Base-by-base conservation (phyloP, 2,888 invertebrate species). In the Acanthococcus lagerstroemiae region DNA sequence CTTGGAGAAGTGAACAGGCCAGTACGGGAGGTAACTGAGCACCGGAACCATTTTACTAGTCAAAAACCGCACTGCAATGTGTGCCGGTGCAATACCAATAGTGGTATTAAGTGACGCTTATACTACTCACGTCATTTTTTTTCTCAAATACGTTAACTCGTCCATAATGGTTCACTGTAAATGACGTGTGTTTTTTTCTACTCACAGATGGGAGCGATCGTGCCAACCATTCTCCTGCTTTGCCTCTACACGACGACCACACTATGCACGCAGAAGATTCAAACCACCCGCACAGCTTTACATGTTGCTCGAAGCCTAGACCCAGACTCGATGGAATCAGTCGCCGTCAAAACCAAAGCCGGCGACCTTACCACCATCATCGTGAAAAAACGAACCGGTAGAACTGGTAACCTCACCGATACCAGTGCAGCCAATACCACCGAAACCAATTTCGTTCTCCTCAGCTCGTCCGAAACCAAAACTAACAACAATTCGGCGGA, bases 351-450 rank as follows among this genome's bases (percentile, higher is more conserved):
- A 72, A 87, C 88, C 0, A 84, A 84, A 73, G 82, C 85, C 22
- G 90, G 90, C 2, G 85, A 84, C 67, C 77, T 88, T 24, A 87
- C 90, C 0, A 88, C 88, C 71, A 78, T 90, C 12, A 85, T 88
- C 50, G 86, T 88, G 4, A 87, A 87, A 75, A 82, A 84, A 72
- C 80, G 84, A 7, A 70, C 75, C 73, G 30, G 74, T 77, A 21
- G 69, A 57, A 45, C 50, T 15, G 48, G 21, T 65, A 56, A 65
- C 27, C n/a, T 52, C 26, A 44, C 57, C 44, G 57, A 37, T 25
- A 25, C 45, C 46, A 21, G 44, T 44, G 19, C 27, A 5, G 17
- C 46, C n/a, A 45, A 46, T 17, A 58, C 24, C 46, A 25, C 37
- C 21, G 19, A 37, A 15, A 44, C 24, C 26, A 58, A 58, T 58